Evolutionary conservation across 1,140 invertebrate genomes (phyloP), one percentile per base, ranked within the genome.

Genomic region (Scaptomyza pallida): DNA sequence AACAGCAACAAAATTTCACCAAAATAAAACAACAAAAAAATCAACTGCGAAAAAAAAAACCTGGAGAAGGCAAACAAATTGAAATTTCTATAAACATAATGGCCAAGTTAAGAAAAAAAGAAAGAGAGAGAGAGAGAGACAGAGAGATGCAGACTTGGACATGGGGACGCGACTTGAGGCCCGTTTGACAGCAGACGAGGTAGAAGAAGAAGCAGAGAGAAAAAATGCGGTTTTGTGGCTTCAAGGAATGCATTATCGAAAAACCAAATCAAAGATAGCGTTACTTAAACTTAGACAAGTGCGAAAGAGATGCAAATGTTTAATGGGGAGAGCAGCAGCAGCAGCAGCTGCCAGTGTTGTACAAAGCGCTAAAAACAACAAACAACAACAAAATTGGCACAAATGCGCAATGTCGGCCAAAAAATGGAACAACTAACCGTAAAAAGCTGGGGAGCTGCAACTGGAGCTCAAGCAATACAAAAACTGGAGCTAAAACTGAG

Each of bases 361-460:
- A 69, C 33, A 30, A 63, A 54, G 40, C 19, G 21, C 8, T 37
- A 57, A 67, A 65, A 33, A 33, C 41, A 43, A 30, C 26, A 6
- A 30, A 30, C 26, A 30, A 37, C 44, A 17, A 65, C 40, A 71
- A 88, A 88, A 88, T 88, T 88, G 82, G 82, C 78, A 86, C 82
- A 86, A 82, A 76, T 72, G 75, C 70, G 54, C 82, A 62, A 41
- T 48, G 41, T 50, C 40, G 40, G 40, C 64, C 33, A 12, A 64
- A 86, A 86, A 86, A 88, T 86, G 82, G 82, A 52, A 88, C 82
- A 70, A 68, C 59, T 88, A 88, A 88, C 82, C 68, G 82, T 88
- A 82, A 47, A 43, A 40, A 33, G 52, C 16, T 59, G 13, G 12
- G 30, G 9, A 55, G 54, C 51, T 50, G 62, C 52, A 47, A 23